Conservation (phyloP, 1,140 invertebrate species). For the Diuraphis noxia region DNA sequence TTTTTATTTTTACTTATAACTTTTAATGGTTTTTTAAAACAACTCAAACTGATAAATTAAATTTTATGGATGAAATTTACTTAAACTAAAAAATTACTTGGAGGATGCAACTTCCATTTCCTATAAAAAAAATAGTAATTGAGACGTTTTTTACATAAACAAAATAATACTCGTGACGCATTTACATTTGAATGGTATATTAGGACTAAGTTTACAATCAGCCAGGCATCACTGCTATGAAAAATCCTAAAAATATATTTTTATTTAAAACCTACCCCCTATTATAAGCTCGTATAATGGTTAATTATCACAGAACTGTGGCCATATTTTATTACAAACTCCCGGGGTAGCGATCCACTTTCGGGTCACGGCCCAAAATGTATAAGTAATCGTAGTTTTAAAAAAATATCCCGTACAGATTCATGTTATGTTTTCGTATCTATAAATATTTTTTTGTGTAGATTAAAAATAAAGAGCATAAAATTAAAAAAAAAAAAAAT, state of each 20-base stretch:
- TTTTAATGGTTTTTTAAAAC: too few species aligned
- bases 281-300: neutral
- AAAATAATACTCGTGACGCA: too few species aligned
- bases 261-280: neutral
- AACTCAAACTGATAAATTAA: neutral
- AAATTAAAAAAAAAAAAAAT: neutral
- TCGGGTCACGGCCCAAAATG: neutral
- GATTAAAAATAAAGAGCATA: accelerated
- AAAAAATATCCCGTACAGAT: neutral
- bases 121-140: too few species aligned
- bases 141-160: too few species aligned
- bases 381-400: neutral
- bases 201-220: neutral
- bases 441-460: neutral
- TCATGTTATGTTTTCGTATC: neutral
- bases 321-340: neutral
- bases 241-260: neutral
- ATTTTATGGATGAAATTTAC: neutral
- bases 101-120: neutral
- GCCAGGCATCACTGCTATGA: neutral
- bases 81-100: neutral
- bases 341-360: neutral
- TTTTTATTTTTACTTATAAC: too few species aligned
- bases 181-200: neutral
- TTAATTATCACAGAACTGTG: neutral